Conservation (phyloP, 1,140 invertebrate species). For the Bombus waltoni region DNA sequence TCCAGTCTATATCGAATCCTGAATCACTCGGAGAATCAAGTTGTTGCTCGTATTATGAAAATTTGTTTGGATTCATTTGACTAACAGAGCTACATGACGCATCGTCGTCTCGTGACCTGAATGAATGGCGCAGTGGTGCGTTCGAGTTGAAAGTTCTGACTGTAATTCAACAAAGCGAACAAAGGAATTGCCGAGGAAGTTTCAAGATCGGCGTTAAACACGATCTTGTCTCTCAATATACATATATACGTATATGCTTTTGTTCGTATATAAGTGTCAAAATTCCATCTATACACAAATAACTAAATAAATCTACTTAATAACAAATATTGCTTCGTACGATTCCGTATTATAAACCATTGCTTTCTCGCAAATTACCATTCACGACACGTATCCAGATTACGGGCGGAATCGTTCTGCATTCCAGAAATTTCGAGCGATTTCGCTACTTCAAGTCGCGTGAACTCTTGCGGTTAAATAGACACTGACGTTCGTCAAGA, state of each 20-base stretch:
- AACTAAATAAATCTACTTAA: background rate
- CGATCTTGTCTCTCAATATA: background rate
- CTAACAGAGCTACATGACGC: slow-evolving; percentile 10
- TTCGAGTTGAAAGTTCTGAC: slow-evolving; percentile 10
- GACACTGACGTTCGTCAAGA: background rate
- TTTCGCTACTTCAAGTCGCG: background rate
- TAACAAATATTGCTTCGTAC: background rate
- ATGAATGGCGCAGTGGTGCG: slow-evolving; percentile 9
- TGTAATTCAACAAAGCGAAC: slow-evolving; percentile 15
- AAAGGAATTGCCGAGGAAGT: background rate
- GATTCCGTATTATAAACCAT: background rate
- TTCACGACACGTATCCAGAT: background rate
- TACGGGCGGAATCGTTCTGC: background rate
- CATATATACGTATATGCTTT: no score
- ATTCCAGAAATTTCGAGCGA: slow-evolving; percentile 35
- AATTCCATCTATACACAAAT: background rate
- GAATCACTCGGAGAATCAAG: background rate
- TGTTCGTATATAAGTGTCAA: background rate
- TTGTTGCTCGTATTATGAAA: slow-evolving; percentile 4
- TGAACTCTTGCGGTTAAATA: background rate
- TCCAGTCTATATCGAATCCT: background rate
- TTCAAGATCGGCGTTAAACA: background rate
- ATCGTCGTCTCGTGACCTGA: slow-evolving; percentile 20
- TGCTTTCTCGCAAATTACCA: slow-evolving; percentile 12
- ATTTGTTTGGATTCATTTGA: slow-evolving; percentile 21